Percentiles rank a stretch among this genome's conserved stretches.
Conservation (phyloP, 2,113 vertebrate species). For the Nothoprocta pentlandii region DNA sequence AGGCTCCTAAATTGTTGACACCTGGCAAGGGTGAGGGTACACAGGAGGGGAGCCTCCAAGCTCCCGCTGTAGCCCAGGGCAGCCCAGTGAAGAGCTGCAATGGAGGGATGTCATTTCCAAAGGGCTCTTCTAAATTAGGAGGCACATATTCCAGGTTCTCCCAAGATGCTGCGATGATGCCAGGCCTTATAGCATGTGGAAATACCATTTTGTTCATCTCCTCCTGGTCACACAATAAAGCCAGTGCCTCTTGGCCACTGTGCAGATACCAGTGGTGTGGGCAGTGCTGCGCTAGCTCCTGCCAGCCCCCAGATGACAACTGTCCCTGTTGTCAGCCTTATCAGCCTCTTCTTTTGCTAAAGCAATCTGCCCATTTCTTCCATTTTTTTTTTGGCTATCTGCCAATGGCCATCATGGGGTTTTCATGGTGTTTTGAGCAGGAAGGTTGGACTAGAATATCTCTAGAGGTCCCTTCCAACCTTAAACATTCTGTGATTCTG, state of each 20-base stretch:
- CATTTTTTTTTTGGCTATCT: rapidly evolving
- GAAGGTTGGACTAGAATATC: too few relatives aligned
- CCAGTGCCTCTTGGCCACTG: not conserved
- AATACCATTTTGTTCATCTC: not conserved
- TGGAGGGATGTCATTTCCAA: not conserved
- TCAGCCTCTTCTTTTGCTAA: rapidly evolving
- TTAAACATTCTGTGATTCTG: too few relatives aligned
- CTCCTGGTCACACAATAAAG: not conserved
- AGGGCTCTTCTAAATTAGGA: not conserved
- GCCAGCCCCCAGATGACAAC: not conserved
- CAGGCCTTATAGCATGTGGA: not conserved
- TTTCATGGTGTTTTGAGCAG: rapidly evolving
- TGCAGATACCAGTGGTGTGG: not conserved
- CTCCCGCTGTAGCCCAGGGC: not conserved
- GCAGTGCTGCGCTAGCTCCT: not conserved
- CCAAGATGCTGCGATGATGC: not conserved
- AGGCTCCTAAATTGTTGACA: not conserved
- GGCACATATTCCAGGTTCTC: not conserved
- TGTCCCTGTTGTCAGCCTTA: too few relatives aligned
- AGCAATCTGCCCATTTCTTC: not conserved
- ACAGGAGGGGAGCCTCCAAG: not conserved
- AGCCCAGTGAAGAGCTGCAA: not conserved
- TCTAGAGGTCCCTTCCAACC: too few relatives aligned
- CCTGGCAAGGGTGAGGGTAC: rapidly evolving
- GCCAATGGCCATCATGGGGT: not conserved